A percentile compares a stretch with the other conserved stretches of the same genome.
These are phyloP conservation scores for Plebejus melissa DNA, from an alignment of 2,888 invertebrate species.

Conservation along the genomic window DNA sequence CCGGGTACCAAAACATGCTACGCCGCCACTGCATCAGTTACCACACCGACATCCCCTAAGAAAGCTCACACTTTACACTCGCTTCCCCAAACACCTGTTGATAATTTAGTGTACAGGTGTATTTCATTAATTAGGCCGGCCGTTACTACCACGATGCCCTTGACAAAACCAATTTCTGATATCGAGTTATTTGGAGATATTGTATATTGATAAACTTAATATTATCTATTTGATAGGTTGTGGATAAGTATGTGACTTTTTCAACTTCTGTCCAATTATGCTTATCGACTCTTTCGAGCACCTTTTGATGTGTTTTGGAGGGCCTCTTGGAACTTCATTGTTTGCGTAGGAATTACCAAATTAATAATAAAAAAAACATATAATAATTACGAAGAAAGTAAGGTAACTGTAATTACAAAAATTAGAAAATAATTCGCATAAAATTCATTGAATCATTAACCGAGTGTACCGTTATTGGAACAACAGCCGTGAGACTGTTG, in stretches of 20 bases:
- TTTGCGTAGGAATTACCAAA: background rate
- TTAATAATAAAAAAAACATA: constrained; percentile 8
- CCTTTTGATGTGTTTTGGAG: background rate
- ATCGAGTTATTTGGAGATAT: background rate
- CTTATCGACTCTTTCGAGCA: background rate
- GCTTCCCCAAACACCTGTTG: constrained; percentile 14
- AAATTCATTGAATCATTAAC: constrained; percentile 44
- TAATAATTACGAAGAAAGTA: constrained; percentile 26
- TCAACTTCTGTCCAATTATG: background rate
- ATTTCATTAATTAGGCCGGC: constrained; percentile 13
- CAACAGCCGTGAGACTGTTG: constrained; percentile 42
- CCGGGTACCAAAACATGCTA: no score
- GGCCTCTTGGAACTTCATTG: background rate
- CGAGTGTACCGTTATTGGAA: constrained; percentile 42
- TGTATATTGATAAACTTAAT: constrained; percentile 11
- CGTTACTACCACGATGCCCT: background rate
- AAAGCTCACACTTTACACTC: background rate
- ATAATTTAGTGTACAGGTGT: constrained; percentile 16
- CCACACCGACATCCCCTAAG: constrained; percentile 1
- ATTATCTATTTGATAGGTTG: background rate
- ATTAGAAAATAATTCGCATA: constrained; percentile 39
- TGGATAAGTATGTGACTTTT: background rate
- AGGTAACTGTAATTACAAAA: constrained; percentile 28
- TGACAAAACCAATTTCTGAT: constrained; percentile 6
- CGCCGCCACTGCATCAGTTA: background rate